Evolutionary conservation across 2,797 vertebrate genomes (phyloP), one percentile per base, ranked within the genome.

Genomic region (Sebastes cheni): DNA sequence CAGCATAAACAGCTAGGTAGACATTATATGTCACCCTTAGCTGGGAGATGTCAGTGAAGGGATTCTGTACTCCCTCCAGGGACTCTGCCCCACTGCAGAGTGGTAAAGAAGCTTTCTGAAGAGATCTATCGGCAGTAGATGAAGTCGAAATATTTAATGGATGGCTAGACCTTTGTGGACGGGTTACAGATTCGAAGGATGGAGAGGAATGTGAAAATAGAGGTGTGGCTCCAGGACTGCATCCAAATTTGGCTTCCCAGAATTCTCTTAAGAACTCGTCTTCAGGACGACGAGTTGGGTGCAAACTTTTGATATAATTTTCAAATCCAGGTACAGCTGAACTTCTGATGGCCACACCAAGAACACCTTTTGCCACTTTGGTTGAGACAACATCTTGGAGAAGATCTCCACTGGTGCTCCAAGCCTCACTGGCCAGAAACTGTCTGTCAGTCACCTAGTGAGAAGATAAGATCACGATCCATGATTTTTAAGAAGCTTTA

Each of bases 361-460:
- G 67, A 25, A 93, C 92, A 12, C 95, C 95, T 6, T 59, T 80
- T 3, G 90, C 83, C 13, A 96, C 89, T 12, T 72, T 70, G 18
- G 86, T 84, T 34, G 92, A 86, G 39, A 93, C 59, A 2, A 79
- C 66, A 71, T 95, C 88, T 61, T 66, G 77, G 22, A 96, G 81
- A 30, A 95, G 84, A 30, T 86, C 76, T 5, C 52, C 54, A 52
- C 92, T 95, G 22, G 93, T 95, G 80, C 95, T 96, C 94, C 94
- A 96, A 11, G 94, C 90, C 76, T 96, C 95, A 58, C 95, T 96
- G 77, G 94, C 95, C 52, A 96, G 75, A 73, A 95, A 95, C 73
- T 94, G 91, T 22, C 92, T 89, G 79, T 88, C 89, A 39, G 91
- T 93, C 58, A 93, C 88, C 92, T 93, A 54, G 27, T 2, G 6